Conservation (phyloP, 35 echinoderm and acorn worm species). For the Lytechinus variegatus region DNA sequence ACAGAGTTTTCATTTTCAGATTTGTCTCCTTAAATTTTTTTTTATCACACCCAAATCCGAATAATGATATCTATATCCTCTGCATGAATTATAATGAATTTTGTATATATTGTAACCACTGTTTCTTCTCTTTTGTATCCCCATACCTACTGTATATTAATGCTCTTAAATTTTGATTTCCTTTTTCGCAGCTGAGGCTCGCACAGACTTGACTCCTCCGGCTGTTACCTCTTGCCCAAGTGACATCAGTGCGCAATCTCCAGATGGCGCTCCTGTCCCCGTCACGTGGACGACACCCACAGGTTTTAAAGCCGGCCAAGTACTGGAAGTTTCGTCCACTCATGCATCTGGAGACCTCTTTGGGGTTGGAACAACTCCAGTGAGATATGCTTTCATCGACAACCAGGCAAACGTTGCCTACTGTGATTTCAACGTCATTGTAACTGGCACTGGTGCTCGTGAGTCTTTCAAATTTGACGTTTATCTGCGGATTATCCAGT, state of each 20-base stretch:
- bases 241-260: background rate
- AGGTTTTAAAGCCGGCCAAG: background rate
- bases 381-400: slow-evolving; percentile 37
- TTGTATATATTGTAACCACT: too few relatives aligned
- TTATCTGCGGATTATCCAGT: too few relatives aligned
- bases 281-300: slow-evolving; percentile 8
- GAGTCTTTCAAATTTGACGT: background rate
- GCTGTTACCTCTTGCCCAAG: background rate
- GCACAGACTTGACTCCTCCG: background rate
- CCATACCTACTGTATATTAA: too few relatives aligned
- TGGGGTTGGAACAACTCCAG: slow-evolving; percentile 38
- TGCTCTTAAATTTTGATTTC: too few relatives aligned
- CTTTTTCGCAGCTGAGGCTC: background rate
- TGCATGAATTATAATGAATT: too few relatives aligned
- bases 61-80: too few relatives aligned
- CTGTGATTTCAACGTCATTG: slow-evolving; percentile 52
- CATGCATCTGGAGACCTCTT: background rate
- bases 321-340: background rate
- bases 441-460: background rate
- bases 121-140: too few relatives aligned
- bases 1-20: too few relatives aligned
- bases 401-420: slow-evolving; percentile 11
- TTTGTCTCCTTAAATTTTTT: too few relatives aligned
- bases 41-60: too few relatives aligned
- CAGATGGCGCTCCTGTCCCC: too few relatives aligned